Conservation (phyloP, 2,113 vertebrate species). For the Pelmatolapia mariae region DNA sequence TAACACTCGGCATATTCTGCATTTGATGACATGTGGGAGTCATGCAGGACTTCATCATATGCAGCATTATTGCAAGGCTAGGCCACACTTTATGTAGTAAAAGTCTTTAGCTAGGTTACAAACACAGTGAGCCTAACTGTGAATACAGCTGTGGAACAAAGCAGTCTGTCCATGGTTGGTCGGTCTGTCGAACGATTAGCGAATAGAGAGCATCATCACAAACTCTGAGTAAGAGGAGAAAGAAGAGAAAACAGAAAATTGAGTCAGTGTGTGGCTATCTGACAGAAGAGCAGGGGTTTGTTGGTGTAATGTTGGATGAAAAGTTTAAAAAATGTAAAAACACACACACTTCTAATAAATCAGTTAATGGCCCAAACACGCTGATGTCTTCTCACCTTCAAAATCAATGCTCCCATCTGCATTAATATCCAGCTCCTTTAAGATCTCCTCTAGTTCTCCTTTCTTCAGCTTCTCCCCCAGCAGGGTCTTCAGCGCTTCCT, state of each 20-base stretch:
- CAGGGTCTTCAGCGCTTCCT: slow-evolving; percentile 31
- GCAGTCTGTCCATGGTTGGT: background rate
- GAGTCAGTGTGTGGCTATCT: background rate
- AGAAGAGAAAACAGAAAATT: background rate
- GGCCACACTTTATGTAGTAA: background rate
- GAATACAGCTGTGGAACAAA: background rate
- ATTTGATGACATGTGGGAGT: background rate
- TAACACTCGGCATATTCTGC: background rate
- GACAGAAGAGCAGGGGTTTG: background rate
- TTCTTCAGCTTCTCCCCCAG: slow-evolving; percentile 88
- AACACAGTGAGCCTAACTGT: background rate
- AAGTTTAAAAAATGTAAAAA: fast-evolving
- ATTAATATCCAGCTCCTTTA: slow-evolving; percentile 90
- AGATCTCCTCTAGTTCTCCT: slow-evolving; percentile 90
- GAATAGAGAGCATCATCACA: slow-evolving; percentile 77
- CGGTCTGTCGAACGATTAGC: slow-evolving; percentile 2
- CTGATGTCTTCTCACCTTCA: slow-evolving; percentile 73
- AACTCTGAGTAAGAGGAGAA: slow-evolving; percentile 60
- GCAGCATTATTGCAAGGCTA: background rate
- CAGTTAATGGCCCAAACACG: background rate
- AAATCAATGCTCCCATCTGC: slow-evolving; percentile 92
- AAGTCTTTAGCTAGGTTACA: background rate
- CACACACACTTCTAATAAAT: background rate
- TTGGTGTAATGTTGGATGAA: background rate
- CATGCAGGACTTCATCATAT: background rate